Conservation (phyloP, 1,140 invertebrate genomes). For the Chrysoperla carnea region DNA sequence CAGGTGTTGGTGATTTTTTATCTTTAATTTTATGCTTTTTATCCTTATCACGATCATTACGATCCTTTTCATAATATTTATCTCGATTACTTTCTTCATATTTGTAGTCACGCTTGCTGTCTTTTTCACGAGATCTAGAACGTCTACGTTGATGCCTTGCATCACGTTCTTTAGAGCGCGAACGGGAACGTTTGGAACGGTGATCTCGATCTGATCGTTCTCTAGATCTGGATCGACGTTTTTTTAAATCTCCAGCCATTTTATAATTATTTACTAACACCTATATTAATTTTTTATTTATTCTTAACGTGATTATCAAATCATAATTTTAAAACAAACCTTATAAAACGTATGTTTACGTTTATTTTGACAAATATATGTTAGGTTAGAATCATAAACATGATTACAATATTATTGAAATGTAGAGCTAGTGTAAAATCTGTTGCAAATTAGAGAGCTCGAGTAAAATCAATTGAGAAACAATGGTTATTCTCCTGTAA, state of each 20-base stretch:
- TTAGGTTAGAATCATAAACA: too few relatives aligned
- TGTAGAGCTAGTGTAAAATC: too few relatives aligned
- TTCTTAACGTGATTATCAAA: neutral
- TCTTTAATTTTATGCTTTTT: neutral
- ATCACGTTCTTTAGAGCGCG: constrained; percentile 20
- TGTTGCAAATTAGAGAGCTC: too few relatives aligned
- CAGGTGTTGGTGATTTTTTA: too few relatives aligned
- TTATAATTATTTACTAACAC: too few relatives aligned
- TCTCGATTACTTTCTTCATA: constrained; percentile 13
- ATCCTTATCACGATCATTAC: constrained; percentile 19
- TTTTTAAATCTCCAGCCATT: constrained; percentile 14
- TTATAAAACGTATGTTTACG: too few relatives aligned
- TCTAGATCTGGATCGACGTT: constrained; percentile 28
- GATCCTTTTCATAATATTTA: constrained; percentile 21
- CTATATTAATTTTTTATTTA: neutral
- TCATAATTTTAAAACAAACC: too few relatives aligned
- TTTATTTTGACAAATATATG: too few relatives aligned
- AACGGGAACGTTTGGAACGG: constrained; percentile 14
- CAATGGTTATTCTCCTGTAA: too few relatives aligned
- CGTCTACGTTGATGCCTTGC: constrained; percentile 10
- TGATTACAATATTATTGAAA: too few relatives aligned
- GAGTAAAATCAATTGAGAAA: too few relatives aligned
- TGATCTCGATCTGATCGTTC: constrained; percentile 19
- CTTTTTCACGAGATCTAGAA: constrained; percentile 18
- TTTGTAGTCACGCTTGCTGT: constrained; percentile 16